Conservation (phyloP, 2,797 vertebrate genomes). For the Falco naumanni region DNA sequence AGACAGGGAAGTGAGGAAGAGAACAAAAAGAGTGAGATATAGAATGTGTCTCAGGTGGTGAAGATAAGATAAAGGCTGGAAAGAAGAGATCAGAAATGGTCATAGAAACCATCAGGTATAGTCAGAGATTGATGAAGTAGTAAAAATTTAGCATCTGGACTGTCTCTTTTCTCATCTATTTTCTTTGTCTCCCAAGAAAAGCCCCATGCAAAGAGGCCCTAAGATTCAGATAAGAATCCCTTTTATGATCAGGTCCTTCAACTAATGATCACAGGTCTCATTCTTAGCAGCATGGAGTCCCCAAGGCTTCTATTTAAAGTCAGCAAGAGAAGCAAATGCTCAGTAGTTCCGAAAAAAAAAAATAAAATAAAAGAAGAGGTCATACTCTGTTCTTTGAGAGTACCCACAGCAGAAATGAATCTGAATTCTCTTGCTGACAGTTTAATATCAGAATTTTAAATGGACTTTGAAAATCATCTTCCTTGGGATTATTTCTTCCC, state of each 20-base stretch:
- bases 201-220: neutral
- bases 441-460: constrained; percentile 31
- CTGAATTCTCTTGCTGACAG: neutral
- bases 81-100: neutral
- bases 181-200: constrained; percentile 23
- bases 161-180: constrained; percentile 6
- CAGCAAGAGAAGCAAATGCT: constrained; percentile 31
- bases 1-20: neutral
- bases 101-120: neutral
- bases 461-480: constrained; percentile 8
- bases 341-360: neutral
- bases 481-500: neutral
- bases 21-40: neutral
- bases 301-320: constrained; percentile 24
- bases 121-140: neutral
- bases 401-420: constrained; percentile 1
- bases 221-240: neutral
- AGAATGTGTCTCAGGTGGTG: neutral
- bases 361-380: neutral
- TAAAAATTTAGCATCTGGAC: neutral
- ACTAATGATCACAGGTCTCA: constrained; percentile 16
- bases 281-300: constrained; percentile 25
- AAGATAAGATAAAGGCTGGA: neutral
- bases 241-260: constrained; percentile 28
- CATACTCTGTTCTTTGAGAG: constrained; percentile 8